Percentiles rank a stretch among this genome's conserved stretches.
These are phyloP conservation scores for Anableps anableps DNA, from an alignment of 2,797 vertebrate species.

Conservation along the genomic window DNA sequence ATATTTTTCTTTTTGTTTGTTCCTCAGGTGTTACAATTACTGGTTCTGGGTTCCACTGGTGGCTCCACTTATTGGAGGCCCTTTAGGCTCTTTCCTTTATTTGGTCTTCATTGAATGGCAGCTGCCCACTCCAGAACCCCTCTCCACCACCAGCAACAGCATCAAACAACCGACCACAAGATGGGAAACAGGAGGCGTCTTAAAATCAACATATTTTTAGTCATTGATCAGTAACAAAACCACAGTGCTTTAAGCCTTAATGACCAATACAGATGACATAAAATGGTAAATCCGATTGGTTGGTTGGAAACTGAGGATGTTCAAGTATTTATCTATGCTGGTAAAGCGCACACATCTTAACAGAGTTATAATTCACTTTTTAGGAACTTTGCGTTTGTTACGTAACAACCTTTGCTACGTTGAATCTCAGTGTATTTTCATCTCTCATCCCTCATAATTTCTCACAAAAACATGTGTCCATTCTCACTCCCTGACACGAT, in stretches of 20 bases:
- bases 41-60: conserved; percentile 90
- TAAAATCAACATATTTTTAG: conserved; percentile 49
- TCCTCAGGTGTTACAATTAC: conserved; percentile 79
- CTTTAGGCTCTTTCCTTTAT: conserved; percentile 78
- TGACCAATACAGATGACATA: background rate
- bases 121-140: conserved; percentile 65
- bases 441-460: background rate
- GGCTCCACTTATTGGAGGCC: conserved; percentile 80
- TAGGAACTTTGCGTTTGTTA: too few species aligned
- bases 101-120: conserved; percentile 83
- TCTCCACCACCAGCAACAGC: conserved; percentile 26
- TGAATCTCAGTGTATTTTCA: background rate
- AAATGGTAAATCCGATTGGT: background rate
- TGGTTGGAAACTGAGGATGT: background rate
- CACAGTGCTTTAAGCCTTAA: background rate
- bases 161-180: conserved; percentile 13
- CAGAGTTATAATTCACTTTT: background rate
- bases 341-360: background rate
- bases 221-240: background rate
- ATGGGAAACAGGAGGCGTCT: conserved; percentile 15
- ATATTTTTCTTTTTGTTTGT: conserved; percentile 6
- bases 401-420: too few species aligned
- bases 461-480: background rate
- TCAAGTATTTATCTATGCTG: background rate
- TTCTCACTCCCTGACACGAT: background rate